Conservation (phyloP, 1,140 invertebrate genomes). For the Ostrea denselamellosa region DNA sequence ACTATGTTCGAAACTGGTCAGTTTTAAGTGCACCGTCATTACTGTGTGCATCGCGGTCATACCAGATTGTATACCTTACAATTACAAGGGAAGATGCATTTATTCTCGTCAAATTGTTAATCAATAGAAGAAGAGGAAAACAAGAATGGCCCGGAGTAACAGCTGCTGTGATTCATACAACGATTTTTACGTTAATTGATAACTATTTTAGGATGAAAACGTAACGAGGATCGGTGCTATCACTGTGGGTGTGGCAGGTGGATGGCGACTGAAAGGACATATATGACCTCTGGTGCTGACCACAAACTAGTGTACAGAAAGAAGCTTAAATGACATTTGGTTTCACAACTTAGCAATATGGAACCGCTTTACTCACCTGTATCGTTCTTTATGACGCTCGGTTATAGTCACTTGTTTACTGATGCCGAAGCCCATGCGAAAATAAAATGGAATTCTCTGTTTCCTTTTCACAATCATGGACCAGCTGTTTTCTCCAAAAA, state of each 20-base stretch:
- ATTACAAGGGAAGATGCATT: not conserved
- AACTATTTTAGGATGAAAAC: not conserved
- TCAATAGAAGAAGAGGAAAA: not conserved
- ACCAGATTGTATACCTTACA: not conserved
- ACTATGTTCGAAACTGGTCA: not conserved
- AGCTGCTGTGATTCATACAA: conserved; percentile 20
- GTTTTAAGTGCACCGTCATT: not conserved
- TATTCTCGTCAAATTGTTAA: conserved; percentile 6
- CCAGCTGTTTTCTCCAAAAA: not conserved
- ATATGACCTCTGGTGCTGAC: not conserved
- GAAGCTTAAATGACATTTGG: too few species aligned
- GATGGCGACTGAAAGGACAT: not conserved
- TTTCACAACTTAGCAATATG: not conserved
- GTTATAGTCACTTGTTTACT: conserved; percentile 51
- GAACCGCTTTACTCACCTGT: conserved; percentile 5
- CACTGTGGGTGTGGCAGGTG: not conserved
- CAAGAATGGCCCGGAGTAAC: not conserved
- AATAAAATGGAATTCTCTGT: not conserved
- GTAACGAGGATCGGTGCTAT: not conserved
- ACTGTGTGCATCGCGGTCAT: not conserved
- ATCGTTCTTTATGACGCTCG: conserved; percentile 29
- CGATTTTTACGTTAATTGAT: not conserved
- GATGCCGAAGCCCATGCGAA: conserved; percentile 53
- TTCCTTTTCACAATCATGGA: conserved; percentile 34
- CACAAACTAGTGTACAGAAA: too few species aligned